A percentile compares a stretch with the other conserved stretches of the same genome.
Conservation (phyloP, 2,113 vertebrate genomes). For the Platichthys flesus region DNA sequence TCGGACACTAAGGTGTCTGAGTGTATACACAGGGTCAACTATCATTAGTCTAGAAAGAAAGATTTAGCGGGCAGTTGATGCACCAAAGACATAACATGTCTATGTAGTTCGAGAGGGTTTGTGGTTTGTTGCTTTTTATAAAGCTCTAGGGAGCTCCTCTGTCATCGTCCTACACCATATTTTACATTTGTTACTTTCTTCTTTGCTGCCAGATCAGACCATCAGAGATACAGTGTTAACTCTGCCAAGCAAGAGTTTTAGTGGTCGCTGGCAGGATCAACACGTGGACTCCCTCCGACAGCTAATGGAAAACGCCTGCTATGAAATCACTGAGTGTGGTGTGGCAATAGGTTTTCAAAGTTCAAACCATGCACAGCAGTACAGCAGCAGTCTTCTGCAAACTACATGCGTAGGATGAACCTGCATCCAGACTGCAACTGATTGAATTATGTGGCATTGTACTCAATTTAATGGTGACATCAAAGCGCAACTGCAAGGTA, state of each 20-base stretch:
- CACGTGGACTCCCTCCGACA: background rate
- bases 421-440: background rate
- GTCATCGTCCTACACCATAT: background rate
- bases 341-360: conserved; percentile 3
- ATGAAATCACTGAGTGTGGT: conserved; percentile 43
- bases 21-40: background rate
- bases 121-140: background rate
- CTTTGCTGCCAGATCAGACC: background rate
- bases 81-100: background rate
- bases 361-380: background rate
- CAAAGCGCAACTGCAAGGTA: too few relatives aligned
- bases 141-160: background rate
- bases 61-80: background rate
- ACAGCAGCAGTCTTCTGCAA: background rate
- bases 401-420: background rate
- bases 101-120: background rate
- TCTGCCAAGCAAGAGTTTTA: background rate
- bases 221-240: background rate
- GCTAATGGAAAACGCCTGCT: conserved; percentile 44
- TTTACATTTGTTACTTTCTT: background rate
- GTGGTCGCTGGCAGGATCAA: background rate
- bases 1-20: too few relatives aligned
- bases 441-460: background rate
- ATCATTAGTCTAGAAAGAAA: conserved; percentile 1
- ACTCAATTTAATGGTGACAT: background rate